These are phyloP conservation scores for Sisor rabdophorus DNA, from an alignment of 2,113 vertebrate species.

Conservation along the genomic window DNA sequence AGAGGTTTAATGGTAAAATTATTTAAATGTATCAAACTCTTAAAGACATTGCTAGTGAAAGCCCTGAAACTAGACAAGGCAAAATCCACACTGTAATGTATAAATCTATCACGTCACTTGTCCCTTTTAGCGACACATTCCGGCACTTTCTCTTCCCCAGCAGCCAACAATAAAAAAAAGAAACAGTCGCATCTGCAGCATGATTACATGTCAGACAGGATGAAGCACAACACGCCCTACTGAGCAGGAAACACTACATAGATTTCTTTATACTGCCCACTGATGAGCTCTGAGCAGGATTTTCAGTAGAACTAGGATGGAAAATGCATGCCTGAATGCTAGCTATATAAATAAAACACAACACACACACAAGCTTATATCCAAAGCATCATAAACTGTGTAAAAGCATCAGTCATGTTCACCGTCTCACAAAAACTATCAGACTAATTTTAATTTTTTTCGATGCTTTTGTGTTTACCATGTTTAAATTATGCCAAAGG, in stretches of 20 bases:
- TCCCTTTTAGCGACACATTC: not conserved
- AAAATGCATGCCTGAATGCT: not conserved
- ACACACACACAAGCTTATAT: constrained; percentile 24
- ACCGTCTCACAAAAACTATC: no score
- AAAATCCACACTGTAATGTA: not conserved
- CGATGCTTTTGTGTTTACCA: no score
- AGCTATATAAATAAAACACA: no score
- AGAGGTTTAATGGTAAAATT: not conserved
- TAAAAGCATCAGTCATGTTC: not conserved
- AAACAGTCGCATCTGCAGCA: constrained; percentile 24
- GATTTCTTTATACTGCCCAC: constrained; percentile 37
- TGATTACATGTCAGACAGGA: constrained; percentile 42
- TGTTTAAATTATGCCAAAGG: no score
- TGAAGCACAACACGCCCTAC: constrained; percentile 37
- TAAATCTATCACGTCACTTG: constrained; percentile 22
- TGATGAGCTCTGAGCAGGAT: constrained; percentile 17
- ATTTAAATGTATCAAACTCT: not conserved
- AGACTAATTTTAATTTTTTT: no score
- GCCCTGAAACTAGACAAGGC: not conserved
- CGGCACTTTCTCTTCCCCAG: not conserved
- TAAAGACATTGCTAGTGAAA: not conserved
- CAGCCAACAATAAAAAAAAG: constrained; percentile 5
- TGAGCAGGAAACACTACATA: constrained; percentile 26
- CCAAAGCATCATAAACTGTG: not conserved
- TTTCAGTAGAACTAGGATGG: constrained; percentile 25